Conservation (phyloP, 2,113 vertebrate genomes). For the Rhombomys opimus region DNA sequence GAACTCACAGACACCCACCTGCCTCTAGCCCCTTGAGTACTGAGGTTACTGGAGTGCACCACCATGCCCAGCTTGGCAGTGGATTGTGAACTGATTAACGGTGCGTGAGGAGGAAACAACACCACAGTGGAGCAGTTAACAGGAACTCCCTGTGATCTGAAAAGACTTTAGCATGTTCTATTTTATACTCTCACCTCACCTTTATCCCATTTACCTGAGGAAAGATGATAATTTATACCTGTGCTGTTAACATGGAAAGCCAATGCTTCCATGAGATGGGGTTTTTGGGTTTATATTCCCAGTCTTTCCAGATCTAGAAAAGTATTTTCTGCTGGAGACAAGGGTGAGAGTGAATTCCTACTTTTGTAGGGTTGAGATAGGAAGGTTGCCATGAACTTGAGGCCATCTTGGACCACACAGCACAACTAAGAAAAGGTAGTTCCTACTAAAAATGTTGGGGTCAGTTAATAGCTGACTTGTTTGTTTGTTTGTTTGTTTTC, state of each 20-base stretch:
- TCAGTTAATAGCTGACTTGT: not conserved
- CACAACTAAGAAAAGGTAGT: not conserved
- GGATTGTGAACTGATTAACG: not conserved
- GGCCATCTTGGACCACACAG: not conserved
- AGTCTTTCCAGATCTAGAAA: not conserved
- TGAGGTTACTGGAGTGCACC: not conserved
- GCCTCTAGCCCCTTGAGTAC: not conserved
- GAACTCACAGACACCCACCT: too few relatives aligned
- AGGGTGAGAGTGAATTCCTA: not conserved
- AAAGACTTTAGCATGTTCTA: not conserved
- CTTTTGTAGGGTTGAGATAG: not conserved
- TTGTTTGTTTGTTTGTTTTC: too few relatives aligned
- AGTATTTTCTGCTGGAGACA: not conserved
- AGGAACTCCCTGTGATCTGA: not conserved
- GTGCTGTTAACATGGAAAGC: not conserved
- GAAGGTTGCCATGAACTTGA: not conserved
- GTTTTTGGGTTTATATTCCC: not conserved
- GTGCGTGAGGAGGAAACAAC: not conserved
- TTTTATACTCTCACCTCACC: not conserved
- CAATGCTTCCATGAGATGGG: not conserved
- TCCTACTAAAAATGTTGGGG: conserved; percentile 11
- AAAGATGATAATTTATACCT: not conserved
- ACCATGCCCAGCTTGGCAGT: not conserved
- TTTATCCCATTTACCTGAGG: not conserved
- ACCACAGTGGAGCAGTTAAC: not conserved